Base-by-base conservation (phyloP, 2,888 invertebrate species). In the Cephus sareptanus region DNA sequence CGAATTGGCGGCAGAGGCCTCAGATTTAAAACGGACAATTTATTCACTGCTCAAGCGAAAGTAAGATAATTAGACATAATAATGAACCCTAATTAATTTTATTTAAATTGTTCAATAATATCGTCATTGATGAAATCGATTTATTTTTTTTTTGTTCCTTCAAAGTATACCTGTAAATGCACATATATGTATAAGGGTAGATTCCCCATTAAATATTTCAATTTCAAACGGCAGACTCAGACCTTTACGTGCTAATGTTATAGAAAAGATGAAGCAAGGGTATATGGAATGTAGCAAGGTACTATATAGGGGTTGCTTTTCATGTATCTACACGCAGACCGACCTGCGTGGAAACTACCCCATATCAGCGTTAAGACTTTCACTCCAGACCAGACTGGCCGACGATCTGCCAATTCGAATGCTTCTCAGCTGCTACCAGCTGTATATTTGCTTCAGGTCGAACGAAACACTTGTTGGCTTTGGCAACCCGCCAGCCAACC, bases 401-500 rank as follows among this genome's bases (percentile, higher is more conserved):
- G 40, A 15, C 40, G 23, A 23, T 56, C 6, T 56, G 23, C 40
- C 40, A 56, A 56, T 56, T 56, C 40, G 23, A 56, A 56, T 56
- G 40, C 40, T 56, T 23, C 40, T 56, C 40, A 23, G 40, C 40
- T 56, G 40, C 40, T 56, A 56, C 40, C 23, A 23, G 40, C 40
- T 56, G 82, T 76, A 77, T 79, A 80, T 80, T 77, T 74, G 35
- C 75, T 82, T 84, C 80, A 82, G 83, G 80, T 83, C 82, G 84
- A 83, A 84, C 85, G 83, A 82, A 89, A 89, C 90, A 90, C 90
- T 90, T 90, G 90, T 90, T 90, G 89, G 89, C 86, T 84, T 83
- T 85, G 86, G 87, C 87, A 80, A 80, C 85, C 81, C 76, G 85
- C 86, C 86, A 86, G 75, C 76, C 1, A 34, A 78, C 76, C 73